These are phyloP conservation scores for Spodoptera picta DNA, from an alignment of 2,888 invertebrate species.

Conservation along the genomic window DNA sequence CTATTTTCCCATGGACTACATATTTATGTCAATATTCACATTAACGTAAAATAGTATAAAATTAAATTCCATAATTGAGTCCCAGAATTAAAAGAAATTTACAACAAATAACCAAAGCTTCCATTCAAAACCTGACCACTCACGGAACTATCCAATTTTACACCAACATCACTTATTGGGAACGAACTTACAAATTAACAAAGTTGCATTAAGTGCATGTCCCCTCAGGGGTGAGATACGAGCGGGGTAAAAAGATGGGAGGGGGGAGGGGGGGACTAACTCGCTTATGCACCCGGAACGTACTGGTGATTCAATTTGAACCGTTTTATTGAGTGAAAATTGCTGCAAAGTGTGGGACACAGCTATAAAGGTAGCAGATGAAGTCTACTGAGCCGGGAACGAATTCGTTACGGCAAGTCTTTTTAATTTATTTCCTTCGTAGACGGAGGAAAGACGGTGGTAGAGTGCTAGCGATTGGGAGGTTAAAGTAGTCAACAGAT, in stretches of 20 bases:
- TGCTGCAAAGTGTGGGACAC: slow-evolving; percentile 57
- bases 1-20: no score
- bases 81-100: no score
- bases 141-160: slow-evolving; percentile 40
- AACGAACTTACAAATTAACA: slow-evolving; percentile 55
- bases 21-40: no score
- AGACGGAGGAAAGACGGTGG: slow-evolving; percentile 18
- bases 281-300: slow-evolving; percentile 63
- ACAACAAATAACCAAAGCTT: not conserved
- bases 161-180: slow-evolving; percentile 49
- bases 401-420: slow-evolving; percentile 48
- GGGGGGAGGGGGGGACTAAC: slow-evolving; percentile 50
- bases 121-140: not conserved
- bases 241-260: slow-evolving; percentile 17
- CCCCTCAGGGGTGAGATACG: slow-evolving; percentile 31
- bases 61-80: no score
- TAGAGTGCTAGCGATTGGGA: slow-evolving; percentile 18
- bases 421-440: slow-evolving; percentile 46
- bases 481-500: not conserved
- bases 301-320: slow-evolving; percentile 63
- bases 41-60: no score
- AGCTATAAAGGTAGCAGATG: slow-evolving; percentile 41
- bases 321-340: slow-evolving; percentile 66
- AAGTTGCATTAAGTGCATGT: slow-evolving; percentile 59
- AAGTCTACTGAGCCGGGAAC: slow-evolving; percentile 40